Evolutionary conservation across 1,140 invertebrate genomes (phyloP).

Genomic region (Drosophila rhopaloa): DNA sequence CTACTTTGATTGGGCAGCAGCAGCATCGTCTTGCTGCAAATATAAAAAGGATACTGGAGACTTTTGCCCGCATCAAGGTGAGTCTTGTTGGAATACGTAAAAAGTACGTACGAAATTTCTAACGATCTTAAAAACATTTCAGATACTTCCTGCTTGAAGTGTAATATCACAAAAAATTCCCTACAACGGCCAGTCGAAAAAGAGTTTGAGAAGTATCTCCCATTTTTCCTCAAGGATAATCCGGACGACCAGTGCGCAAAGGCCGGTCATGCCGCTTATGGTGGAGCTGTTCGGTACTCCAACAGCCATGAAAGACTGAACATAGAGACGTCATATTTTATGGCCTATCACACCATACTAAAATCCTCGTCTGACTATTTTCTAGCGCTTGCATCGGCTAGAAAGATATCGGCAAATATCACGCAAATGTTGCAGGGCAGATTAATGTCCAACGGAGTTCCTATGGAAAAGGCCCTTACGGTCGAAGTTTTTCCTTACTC

Average conservation of each 20-base stretch:
- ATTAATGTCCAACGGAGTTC: constrained; percentile 84
- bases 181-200: constrained; percentile 86
- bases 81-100: constrained; percentile 10
- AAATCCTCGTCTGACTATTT: constrained; percentile 97
- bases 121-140: constrained; percentile 24
- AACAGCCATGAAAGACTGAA: constrained; percentile 84
- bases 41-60: constrained; percentile 86
- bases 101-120: neutral
- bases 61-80: constrained; percentile 89
- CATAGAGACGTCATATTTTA: constrained; percentile 93
- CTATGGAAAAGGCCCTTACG: constrained; percentile 84
- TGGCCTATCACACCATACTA: constrained; percentile 98
- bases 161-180: constrained; percentile 58
- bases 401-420: constrained; percentile 92
- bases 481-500: constrained; percentile 98
- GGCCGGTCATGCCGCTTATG: constrained; percentile 94
- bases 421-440: constrained; percentile 90
- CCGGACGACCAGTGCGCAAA: constrained; percentile 93
- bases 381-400: constrained; percentile 92
- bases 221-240: constrained; percentile 96
- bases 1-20: constrained; percentile 96
- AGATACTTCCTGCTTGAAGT: constrained; percentile 68
- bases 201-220: constrained; percentile 93
- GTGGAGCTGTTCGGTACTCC: constrained; percentile 88
- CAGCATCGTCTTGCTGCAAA: constrained; percentile 87